A percentile compares a stretch with the other conserved stretches of the same genome.
Evolutionary conservation across 2,113 vertebrate species (phyloP).

Genomic region (Lepus europaeus): DNA sequence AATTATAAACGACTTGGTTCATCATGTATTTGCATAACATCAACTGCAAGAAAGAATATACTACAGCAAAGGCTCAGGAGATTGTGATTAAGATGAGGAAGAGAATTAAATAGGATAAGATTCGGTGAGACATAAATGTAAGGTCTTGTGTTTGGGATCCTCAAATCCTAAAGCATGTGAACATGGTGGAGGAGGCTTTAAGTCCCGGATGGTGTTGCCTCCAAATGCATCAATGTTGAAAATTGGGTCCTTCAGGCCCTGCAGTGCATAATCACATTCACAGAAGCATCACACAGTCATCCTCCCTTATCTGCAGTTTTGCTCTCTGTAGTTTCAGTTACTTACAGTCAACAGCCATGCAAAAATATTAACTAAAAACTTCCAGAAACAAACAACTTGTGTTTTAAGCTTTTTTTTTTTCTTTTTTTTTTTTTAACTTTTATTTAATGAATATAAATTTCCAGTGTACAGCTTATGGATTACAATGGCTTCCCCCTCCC

Average conservation of each 20-base stretch:
- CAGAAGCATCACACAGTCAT: background rate
- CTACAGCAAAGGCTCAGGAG: background rate
- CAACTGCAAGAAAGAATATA: conserved; percentile 7
- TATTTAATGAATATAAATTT: no score
- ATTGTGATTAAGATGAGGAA: background rate
- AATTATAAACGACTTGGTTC: background rate
- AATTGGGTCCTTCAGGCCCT: background rate
- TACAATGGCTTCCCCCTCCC: no score
- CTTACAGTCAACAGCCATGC: no score
- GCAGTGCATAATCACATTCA: background rate
- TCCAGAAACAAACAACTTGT: no score
- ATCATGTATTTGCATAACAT: background rate
- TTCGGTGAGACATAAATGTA: conserved; percentile 28
- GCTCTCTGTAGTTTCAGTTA: no score
- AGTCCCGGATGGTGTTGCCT: background rate
- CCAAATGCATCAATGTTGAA: background rate
- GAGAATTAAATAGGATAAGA: conserved; percentile 30
- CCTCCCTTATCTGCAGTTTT: no score
- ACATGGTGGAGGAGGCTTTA: background rate
- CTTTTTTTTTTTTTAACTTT: no score
- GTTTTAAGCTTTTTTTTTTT: no score
- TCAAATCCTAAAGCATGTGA: background rate
- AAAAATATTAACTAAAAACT: no score
- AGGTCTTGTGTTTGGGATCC: background rate
- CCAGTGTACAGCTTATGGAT: no score